Conservation (phyloP, 2,113 vertebrate genomes). For the Malurus elegans region DNA sequence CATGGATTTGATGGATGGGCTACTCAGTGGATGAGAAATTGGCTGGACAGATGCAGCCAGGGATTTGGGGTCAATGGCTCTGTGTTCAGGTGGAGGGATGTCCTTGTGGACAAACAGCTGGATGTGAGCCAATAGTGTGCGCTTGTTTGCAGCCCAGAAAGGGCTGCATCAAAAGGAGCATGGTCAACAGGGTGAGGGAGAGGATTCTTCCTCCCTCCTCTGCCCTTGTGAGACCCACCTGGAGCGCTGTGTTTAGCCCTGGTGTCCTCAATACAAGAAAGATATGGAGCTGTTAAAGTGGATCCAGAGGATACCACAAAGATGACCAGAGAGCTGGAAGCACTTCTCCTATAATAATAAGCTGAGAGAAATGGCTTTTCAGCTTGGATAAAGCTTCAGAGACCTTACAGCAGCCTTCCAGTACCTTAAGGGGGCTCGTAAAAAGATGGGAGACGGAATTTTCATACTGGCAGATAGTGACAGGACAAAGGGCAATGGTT, state of each 20-base stretch:
- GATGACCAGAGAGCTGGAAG: background rate
- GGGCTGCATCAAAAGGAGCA: background rate
- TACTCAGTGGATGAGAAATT: background rate
- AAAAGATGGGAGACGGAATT: background rate
- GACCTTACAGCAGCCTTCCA: background rate
- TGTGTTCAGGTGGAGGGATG: background rate
- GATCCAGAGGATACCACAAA: background rate
- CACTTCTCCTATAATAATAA: background rate
- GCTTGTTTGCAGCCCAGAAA: fast-evolving
- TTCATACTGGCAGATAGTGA: background rate
- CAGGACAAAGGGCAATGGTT: background rate
- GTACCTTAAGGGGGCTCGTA: background rate
- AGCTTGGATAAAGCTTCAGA: background rate
- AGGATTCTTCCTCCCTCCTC: background rate
- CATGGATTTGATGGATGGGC: background rate
- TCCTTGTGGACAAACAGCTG: background rate
- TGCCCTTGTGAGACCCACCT: background rate
- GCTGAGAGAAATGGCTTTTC: background rate
- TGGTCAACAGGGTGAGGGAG: background rate
- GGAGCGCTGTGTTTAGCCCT: background rate
- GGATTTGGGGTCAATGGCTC: background rate
- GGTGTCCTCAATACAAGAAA: background rate
- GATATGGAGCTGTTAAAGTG: background rate
- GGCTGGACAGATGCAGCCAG: background rate
- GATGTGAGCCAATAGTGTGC: too few species aligned